Evolutionary conservation across 2,888 invertebrate species (phyloP).

Genomic region (Oxystoma pomonae): DNA sequence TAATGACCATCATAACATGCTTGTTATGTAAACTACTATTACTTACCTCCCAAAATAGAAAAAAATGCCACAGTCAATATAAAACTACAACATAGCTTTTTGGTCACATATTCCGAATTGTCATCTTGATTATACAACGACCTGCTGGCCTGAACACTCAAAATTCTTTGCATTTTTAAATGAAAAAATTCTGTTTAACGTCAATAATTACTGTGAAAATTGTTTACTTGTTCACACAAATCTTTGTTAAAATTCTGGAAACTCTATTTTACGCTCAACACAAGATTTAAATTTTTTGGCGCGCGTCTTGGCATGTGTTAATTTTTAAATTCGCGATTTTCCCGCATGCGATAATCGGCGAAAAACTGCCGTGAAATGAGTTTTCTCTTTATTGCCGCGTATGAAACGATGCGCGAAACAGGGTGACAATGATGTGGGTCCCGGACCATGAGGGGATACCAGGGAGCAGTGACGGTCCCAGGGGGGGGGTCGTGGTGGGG

Average conservation of each 20-base stretch:
- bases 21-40: too few species aligned
- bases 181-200: too few species aligned
- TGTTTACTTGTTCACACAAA: too few species aligned
- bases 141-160: constrained; percentile 48
- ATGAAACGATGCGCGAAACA: too few species aligned
- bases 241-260: too few species aligned
- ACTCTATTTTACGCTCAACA: too few species aligned
- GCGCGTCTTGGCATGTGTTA: background rate
- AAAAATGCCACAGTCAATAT: constrained; percentile 49
- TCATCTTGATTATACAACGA: constrained; percentile 27
- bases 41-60: constrained; percentile 46
- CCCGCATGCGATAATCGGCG: background rate
- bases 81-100: constrained; percentile 43
- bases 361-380: background rate
- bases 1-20: too few species aligned
- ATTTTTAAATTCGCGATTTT: background rate
- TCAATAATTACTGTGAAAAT: too few species aligned
- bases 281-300: background rate
- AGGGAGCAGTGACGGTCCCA: too few species aligned
- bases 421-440: too few species aligned
- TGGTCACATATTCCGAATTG: constrained; percentile 40
- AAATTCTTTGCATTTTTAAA: constrained; percentile 46
- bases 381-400: background rate
- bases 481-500: too few species aligned
- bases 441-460: too few species aligned